Conservation (phyloP, 2,888 invertebrate species). For the Yponomeuta sedellus region DNA sequence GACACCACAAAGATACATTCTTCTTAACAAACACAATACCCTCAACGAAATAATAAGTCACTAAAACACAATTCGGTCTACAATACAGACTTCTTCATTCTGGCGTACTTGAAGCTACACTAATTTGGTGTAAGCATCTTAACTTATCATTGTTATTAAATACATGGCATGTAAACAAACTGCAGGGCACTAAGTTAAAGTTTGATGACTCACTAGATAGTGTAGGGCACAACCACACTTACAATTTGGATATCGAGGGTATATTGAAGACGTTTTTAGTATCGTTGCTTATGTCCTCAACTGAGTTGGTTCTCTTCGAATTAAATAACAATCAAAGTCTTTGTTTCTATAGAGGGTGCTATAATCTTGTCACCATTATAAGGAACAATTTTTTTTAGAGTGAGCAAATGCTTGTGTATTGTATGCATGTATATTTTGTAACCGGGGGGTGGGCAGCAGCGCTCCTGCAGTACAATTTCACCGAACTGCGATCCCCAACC, state of each 20-base stretch:
- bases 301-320: not conserved
- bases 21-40: constrained; percentile 7
- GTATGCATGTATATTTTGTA: too few relatives aligned
- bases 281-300: not conserved
- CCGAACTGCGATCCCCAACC: too few relatives aligned
- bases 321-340: not conserved
- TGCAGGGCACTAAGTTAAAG: not conserved
- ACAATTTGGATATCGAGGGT: not conserved
- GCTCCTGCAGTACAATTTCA: too few relatives aligned
- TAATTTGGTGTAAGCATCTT: not conserved
- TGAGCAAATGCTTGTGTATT: too few relatives aligned
- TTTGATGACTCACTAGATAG: not conserved
- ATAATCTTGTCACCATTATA: not conserved
- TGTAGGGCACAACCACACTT: too few relatives aligned
- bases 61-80: not conserved
- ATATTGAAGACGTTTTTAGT: not conserved
- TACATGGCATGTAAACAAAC: not conserved
- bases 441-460: too few relatives aligned
- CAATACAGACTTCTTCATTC: not conserved
- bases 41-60: not conserved
- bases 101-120: not conserved
- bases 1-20: constrained; percentile 60
- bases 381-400: not conserved
- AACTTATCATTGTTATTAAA: not conserved
- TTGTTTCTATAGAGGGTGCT: not conserved